A percentile compares a stretch with the other conserved stretches of the same genome.
Evolutionary conservation across 2,888 invertebrate species (phyloP).

Genomic region (Cecidostiba fungosa): DNA sequence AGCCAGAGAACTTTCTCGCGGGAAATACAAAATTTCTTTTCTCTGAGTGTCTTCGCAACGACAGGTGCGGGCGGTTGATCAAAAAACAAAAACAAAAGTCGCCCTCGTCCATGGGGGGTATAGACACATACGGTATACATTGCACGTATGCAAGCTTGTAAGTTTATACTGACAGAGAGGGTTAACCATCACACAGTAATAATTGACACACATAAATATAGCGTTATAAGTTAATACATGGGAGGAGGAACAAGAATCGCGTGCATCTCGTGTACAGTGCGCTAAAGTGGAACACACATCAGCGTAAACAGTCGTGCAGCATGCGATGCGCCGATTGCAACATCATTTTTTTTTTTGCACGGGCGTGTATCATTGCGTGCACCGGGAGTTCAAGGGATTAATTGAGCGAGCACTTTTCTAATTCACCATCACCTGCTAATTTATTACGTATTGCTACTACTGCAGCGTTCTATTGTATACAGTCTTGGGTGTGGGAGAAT

Average conservation of each 20-base stretch:
- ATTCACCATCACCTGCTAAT: slow-evolving; percentile 53
- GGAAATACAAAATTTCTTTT: neutral
- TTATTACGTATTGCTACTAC: slow-evolving; percentile 13
- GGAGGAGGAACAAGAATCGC: neutral
- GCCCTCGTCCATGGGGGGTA: neutral
- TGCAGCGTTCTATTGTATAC: neutral
- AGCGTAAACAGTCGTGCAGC: neutral
- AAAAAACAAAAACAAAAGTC: neutral
- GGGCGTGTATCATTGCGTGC: slow-evolving; percentile 12
- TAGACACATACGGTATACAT: too few relatives aligned
- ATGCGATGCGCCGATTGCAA: slow-evolving; percentile 38
- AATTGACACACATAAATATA: neutral
- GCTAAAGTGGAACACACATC: neutral
- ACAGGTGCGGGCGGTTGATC: neutral
- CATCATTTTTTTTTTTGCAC: neutral
- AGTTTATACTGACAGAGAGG: neutral
- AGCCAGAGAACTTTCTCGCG: slow-evolving; percentile 49
- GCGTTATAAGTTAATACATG: neutral
- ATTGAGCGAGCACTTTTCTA: slow-evolving; percentile 37
- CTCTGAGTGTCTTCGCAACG: slow-evolving; percentile 54
- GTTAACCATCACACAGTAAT: slow-evolving; percentile 11
- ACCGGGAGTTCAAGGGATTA: neutral
- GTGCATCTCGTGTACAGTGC: neutral
- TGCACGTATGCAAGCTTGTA: neutral
- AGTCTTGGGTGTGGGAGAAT: neutral